Evolutionary conservation across 2,113 vertebrate species (phyloP).

Genomic region (Coptodon rendalli): DNA sequence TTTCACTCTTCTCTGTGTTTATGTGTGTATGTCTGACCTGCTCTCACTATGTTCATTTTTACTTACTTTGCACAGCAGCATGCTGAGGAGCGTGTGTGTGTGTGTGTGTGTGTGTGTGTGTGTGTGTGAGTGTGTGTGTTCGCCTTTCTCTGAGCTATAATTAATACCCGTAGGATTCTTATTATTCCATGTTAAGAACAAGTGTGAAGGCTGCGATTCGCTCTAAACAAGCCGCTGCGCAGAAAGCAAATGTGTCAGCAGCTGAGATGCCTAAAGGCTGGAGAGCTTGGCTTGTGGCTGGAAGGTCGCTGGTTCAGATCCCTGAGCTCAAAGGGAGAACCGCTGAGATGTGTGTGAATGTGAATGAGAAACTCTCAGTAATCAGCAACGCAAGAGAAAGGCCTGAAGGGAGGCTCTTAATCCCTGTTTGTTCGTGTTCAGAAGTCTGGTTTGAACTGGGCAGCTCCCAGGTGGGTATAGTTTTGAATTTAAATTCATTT

Average conservation of each 20-base stretch:
- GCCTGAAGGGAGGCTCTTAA: not conserved
- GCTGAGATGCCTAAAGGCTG: not conserved
- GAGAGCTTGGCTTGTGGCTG: not conserved
- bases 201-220: slow-evolving; percentile 12
- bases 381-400: not conserved
- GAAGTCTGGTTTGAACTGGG: not conserved
- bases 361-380: not conserved
- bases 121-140: not conserved
- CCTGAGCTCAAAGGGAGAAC: not conserved
- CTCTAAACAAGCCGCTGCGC: slow-evolving; percentile 12
- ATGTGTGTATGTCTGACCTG: not conserved
- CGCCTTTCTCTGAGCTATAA: slow-evolving; percentile 17
- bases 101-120: not conserved
- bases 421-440: not conserved
- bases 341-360: not conserved
- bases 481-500: not conserved
- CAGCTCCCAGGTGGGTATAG: not conserved
- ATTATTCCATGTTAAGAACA: slow-evolving; percentile 31
- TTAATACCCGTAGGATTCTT: slow-evolving; percentile 55
- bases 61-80: not conserved
- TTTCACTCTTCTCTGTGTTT: not conserved
- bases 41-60: not conserved
- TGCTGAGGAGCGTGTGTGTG: not conserved
- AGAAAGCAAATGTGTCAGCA: not conserved
- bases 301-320: slow-evolving; percentile 25